Evolutionary conservation across 2,113 vertebrate genomes (phyloP).

Genomic region (Ptilonorhynchus violaceus): DNA sequence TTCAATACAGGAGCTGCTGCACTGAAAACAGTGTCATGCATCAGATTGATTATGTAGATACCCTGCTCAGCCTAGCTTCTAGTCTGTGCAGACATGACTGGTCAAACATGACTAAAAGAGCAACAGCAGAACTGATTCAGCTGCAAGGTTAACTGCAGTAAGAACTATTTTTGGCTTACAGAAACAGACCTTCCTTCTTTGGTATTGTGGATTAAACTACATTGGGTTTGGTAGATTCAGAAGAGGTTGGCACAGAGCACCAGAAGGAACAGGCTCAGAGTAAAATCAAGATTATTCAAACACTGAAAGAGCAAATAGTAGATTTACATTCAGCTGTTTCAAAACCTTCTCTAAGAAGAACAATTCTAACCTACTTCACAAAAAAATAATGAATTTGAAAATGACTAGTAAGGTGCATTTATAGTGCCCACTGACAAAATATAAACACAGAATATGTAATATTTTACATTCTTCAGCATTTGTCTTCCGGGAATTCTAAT

Average conservation of each 20-base stretch:
- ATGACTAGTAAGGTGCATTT: background rate
- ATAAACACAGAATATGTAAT: background rate
- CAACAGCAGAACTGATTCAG: background rate
- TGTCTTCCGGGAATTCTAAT: background rate
- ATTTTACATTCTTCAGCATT: slow-evolving; percentile 7
- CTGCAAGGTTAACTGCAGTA: background rate
- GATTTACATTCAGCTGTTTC: background rate
- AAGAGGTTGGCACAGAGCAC: background rate
- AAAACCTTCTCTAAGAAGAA: background rate
- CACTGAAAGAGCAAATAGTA: background rate
- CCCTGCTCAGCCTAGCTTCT: background rate
- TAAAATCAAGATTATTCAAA: background rate
- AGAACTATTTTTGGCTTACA: background rate
- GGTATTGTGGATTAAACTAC: background rate
- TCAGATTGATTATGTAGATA: background rate
- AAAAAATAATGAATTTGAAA: background rate
- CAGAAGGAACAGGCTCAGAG: background rate
- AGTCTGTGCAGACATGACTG: background rate
- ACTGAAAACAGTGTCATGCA: accelerated
- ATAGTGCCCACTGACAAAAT: background rate
- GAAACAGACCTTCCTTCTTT: slow-evolving; percentile 25
- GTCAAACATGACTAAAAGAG: background rate
- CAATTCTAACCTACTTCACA: background rate
- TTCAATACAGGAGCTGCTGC: background rate
- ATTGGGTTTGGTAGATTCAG: background rate